Base-by-base conservation (phyloP, 2,888 invertebrate genomes). In the Xestia sexstrigata region DNA sequence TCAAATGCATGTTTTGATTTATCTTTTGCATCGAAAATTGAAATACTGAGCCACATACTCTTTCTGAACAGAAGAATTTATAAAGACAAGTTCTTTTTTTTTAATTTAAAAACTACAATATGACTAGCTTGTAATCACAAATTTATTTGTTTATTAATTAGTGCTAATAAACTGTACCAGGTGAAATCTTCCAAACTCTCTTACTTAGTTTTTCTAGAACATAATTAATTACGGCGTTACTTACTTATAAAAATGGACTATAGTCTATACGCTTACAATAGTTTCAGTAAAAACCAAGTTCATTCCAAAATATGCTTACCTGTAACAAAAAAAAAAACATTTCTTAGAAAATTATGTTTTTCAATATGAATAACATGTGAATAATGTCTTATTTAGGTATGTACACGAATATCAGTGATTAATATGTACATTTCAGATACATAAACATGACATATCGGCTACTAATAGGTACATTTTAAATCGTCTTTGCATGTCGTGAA, bases 311-410 rank as follows among this genome's bases (percentile, higher is more conserved):
- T 60, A 39, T 72, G 35, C 75, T 75, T 84, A 84, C 84, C 84
- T 84, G 85, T 20, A 84, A 84, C 73, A 78, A 84, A 80, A 39
- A 30, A n/a, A 70, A 66, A 70, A 3, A 52, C 0, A 58, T 20
- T 73, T 13, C 66, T 75, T 81, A 78, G 20, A 65, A 79, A n/a
- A 20, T 30, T 13, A 5, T 39, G 20, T 3, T 42, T 30, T 49
- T 35, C 5, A 58, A 45, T 45, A 4, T 11, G 13, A 35, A 62
- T 45, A 49, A 60, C 20, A 35, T n/a, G 39, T 58, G 30, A 77
- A 20, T 30, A 49, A 39, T 49, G 9, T 35, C 11, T 42, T 49
- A 42, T 8, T 15, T 67, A 30, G 0, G 15, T 49, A 8, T 20
- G 1, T 15, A 17, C 55, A 55, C 55, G 1, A 55, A 55, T n/a